Base-by-base conservation (phyloP, 1,140 invertebrate species). In the Lordiphosa collinella region DNA sequence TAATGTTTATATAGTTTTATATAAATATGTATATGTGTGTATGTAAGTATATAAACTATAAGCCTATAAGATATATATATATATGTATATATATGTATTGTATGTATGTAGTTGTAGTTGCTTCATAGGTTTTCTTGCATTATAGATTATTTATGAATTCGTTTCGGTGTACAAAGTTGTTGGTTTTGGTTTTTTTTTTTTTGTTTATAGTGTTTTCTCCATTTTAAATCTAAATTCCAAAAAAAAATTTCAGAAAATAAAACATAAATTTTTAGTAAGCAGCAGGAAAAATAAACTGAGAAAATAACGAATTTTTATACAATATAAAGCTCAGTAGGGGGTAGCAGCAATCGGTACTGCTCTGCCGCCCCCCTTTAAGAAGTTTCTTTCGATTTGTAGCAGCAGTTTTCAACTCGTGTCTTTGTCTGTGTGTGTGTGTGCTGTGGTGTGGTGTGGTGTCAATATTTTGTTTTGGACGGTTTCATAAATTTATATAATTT, bases 91-190 rank as follows among this genome's bases (percentile, higher is more conserved):
- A 43, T 65, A 29, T 58, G 53, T 60, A 40, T 48, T 58, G 10
- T 46, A 25, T 74, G 41, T 62, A 41, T 53, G 47, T 70, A 61
- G 54, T 60, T 53, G 48, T 61, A 47, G 31, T 44, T 40, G n/a
- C 25, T 54, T 61, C 37, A 40, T 44, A 5, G 9, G 31, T 13
- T 37, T 49, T 52, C 37, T 51, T 73, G 61, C 63, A 65, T 66
- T 59, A 57, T 64, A 75, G 62, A 82, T 75, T 74, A 74, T 22
- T 79, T 84, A 86, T 76, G 71, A 82, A 86, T 86, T 86, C 73
- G 67, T 76, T 86, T 86, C 82, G 80, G 82, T 86, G 82, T 86
- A 86, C 82, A 86, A 86, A 86, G 82, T 86, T 86, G 66, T 86
- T 86, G 76, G 58, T 82, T 86, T 86, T 86, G 82, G 5, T 7